Evolutionary conservation across 2,888 invertebrate species (phyloP), one percentile per base, ranked within the genome.

Genomic region (Macaria notata): DNA sequence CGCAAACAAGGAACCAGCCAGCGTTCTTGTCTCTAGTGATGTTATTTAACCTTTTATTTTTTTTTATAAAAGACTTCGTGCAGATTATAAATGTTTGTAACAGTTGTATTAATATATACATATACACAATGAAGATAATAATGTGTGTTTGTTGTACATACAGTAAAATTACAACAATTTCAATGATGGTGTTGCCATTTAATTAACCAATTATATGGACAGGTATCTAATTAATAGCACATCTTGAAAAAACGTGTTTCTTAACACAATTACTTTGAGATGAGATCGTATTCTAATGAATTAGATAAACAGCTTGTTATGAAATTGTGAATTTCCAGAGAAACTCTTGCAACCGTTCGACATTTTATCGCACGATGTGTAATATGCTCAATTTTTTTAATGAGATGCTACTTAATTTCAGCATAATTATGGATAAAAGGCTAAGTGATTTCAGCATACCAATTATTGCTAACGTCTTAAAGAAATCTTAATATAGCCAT

Each of bases 281-380:
- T 59, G 58, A 63, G 53, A 54, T 63, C 53, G 53, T 48, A 55
- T 57, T 62, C 53, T 55, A 52, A 54, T 46, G 41, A 52, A 31
- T 39, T n/a, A 55, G 54, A 56, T 62, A 64, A 54, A 61, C 58
- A 43, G 61, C 33, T 8, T 49, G 51, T 66, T 64, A 59, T 62
- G 62, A 64, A 66, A 66, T 52, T 38, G 42, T 44, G 47, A 46
- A 47, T 59, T 64, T 64, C 59, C 57, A 62, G 59, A 49, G 45
- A 46, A 19, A 19, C 4, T 59, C 61, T 46, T 59, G 64, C 61
- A 62, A 66, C 61, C 54, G 54, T 62, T 60, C 61, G 60, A 65
- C 59, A 59, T 56, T 62, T 62, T 49, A 44, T 33, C 54, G 44
- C 19, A 19, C 19, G 19, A 19, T 50, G 33, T 49, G 50, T 52